Conservation (phyloP, 2,888 invertebrate genomes). For the Cerastis leucographa region DNA sequence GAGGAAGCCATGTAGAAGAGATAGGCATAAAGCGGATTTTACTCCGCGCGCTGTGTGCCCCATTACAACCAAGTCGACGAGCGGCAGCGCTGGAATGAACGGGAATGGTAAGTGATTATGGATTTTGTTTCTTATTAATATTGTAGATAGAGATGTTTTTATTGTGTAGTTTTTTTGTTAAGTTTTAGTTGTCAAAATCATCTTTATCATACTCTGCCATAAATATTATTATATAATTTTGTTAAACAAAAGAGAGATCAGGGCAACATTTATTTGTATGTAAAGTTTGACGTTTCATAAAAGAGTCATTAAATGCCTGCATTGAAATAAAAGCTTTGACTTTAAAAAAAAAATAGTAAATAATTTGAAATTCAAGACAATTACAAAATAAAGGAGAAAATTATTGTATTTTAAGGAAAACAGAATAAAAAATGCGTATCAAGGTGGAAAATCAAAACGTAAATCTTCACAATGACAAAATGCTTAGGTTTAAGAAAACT, state of each 20-base stretch:
- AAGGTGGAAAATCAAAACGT: not conserved
- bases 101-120: slow-evolving; percentile 61
- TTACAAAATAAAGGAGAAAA: not conserved
- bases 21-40: slow-evolving; percentile 83
- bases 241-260: not conserved
- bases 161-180: not conserved
- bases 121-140: slow-evolving; percentile 22
- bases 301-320: not conserved
- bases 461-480: not conserved
- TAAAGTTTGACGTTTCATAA: not conserved
- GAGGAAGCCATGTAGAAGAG: slow-evolving; percentile 87
- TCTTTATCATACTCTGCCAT: not conserved
- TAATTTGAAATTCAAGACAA: not conserved
- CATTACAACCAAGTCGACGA: slow-evolving; percentile 78
- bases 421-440: not conserved
- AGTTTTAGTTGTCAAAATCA: not conserved
- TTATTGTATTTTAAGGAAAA: not conserved
- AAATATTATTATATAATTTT: not conserved
- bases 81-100: slow-evolving; percentile 78
- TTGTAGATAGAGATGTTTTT: slow-evolving; percentile 2
- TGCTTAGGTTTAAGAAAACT: not conserved
- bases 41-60: slow-evolving; percentile 76
- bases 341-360: not conserved
- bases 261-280: not conserved
- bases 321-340: not conserved